A percentile compares a stretch with the other conserved stretches of the same genome.
These are phyloP conservation scores for Podocnemis expansa DNA, from an alignment of 2,113 vertebrate species.

Conservation along the genomic window DNA sequence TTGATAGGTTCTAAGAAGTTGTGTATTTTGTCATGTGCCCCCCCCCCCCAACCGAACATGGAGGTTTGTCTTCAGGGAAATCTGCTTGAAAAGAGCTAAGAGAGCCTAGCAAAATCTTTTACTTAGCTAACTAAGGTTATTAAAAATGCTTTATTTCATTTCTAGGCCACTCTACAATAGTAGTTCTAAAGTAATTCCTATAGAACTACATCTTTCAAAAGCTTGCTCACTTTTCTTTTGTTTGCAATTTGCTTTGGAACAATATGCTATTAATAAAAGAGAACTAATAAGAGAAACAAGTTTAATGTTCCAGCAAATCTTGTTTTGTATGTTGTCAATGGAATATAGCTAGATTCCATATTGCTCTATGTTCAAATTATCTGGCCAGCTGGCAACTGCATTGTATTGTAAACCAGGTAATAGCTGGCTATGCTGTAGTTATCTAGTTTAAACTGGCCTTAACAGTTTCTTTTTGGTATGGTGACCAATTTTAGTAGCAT, in stretches of 20 bases:
- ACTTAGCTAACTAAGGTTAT: not conserved
- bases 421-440: not conserved
- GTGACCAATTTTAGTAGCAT: no score
- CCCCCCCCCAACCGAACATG: not conserved
- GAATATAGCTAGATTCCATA: not conserved
- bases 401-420: conserved; percentile 21
- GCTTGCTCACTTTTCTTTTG: not conserved
- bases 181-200: conserved; percentile 1
- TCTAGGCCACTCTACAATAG: not conserved
- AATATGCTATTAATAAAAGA: conserved; percentile 23
- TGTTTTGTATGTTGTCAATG: not conserved
- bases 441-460: no score
- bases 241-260: conserved; percentile 6
- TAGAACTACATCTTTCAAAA: conserved; percentile 3
- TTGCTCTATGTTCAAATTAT: conserved; percentile 19
- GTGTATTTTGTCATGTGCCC: no score
- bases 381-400: not conserved
- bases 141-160: not conserved
- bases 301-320: conserved; percentile 29
- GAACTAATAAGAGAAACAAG: conserved; percentile 11
- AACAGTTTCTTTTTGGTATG: no score
- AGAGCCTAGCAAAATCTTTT: not conserved
- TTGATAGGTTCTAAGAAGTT: no score
- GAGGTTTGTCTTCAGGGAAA: not conserved
- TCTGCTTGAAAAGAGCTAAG: not conserved